Conservation (phyloP, 2,797 vertebrate genomes). For the Phrynocephalus forsythii region DNA sequence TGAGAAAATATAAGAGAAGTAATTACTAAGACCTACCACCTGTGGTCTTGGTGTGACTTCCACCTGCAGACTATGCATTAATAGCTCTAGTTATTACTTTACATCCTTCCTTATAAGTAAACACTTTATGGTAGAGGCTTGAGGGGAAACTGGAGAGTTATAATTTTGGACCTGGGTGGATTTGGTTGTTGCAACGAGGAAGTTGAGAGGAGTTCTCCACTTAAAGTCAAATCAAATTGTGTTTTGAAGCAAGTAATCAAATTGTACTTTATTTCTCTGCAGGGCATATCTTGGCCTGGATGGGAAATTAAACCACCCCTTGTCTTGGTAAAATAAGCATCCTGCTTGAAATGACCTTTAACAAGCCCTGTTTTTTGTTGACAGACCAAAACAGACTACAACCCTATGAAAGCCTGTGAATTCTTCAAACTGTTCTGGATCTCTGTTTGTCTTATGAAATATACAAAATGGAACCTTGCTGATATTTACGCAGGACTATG, state of each 20-base stretch:
- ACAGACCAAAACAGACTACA: conserved; percentile 22
- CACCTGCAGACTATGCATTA: neutral
- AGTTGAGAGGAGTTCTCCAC: conserved; percentile 59
- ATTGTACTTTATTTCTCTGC: conserved; percentile 62
- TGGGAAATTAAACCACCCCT: conserved; percentile 66
- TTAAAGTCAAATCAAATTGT: conserved; percentile 68
- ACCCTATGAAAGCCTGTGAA: conserved; percentile 18
- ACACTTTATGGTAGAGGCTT: conserved; percentile 46
- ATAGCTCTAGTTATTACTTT: neutral
- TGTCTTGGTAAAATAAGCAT: conserved; percentile 57
- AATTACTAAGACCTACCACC: too few relatives aligned
- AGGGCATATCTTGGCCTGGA: conserved; percentile 51
- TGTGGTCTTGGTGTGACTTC: neutral
- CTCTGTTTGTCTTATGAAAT: conserved; percentile 34
- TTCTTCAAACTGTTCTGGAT: conserved; percentile 7
- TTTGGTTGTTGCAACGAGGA: conserved; percentile 59
- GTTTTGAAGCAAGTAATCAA: conserved; percentile 68
- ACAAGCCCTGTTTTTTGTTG: neutral
- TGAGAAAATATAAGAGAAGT: neutral
- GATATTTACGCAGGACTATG: neutral
- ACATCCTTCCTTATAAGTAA: neutral
- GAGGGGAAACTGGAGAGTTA: conserved; percentile 52
- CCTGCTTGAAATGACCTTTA: conserved; percentile 46
- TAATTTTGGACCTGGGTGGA: conserved; percentile 48
- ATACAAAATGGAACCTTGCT: neutral